Conservation (phyloP, 2,113 vertebrate species). For the Leiothrix lutea region DNA sequence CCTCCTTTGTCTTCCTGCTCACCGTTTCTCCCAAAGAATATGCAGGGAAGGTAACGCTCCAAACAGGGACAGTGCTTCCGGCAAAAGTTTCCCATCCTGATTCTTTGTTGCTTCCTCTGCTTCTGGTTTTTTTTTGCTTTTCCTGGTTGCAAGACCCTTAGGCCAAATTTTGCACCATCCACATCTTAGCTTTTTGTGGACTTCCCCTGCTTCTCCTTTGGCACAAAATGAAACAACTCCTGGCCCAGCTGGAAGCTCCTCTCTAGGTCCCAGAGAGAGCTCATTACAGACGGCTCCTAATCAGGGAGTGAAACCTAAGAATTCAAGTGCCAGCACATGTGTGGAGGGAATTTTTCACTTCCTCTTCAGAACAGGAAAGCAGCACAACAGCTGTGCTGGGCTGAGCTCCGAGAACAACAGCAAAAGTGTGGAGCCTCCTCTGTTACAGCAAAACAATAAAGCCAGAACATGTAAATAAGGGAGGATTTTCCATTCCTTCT, state of each 20-base stretch:
- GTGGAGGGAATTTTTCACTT: conserved; percentile 43
- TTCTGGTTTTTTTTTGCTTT: not conserved
- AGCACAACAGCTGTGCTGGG: not conserved
- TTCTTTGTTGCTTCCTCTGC: not conserved
- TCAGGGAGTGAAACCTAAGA: not conserved
- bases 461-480: not conserved
- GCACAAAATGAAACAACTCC: not conserved
- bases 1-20: not conserved
- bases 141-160: not conserved
- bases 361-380: conserved; percentile 32
- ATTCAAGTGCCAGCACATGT: not conserved
- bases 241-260: not conserved
- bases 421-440: not conserved
- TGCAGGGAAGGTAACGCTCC: conserved; percentile 33
- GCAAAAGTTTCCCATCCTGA: conserved; percentile 70
- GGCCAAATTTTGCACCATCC: not conserved
- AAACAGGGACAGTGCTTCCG: conserved; percentile 53
- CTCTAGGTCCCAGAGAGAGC: not conserved
- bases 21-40: not conserved
- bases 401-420: not conserved
- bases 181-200: not conserved
- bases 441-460: not conserved
- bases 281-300: not conserved
- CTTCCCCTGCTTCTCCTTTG: not conserved
- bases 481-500: not conserved